A percentile compares a stretch with the other conserved stretches of the same genome.
Evolutionary conservation across 2,797 vertebrate species (phyloP).

Genomic region (Toxotes lorentzi): DNA sequence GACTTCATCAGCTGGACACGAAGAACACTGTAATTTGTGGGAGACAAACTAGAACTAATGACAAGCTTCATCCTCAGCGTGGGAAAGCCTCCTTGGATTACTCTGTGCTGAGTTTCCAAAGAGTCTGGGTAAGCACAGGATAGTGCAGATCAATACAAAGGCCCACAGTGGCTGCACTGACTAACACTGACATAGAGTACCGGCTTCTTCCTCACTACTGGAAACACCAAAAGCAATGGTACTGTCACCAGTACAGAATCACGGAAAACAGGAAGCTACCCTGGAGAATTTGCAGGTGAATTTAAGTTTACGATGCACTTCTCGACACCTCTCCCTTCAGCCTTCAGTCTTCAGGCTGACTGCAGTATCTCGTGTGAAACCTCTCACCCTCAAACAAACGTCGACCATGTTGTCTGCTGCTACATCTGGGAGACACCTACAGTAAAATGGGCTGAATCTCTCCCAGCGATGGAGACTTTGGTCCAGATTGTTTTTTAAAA

Average conservation of each 20-base stretch:
- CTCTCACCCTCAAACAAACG: conserved; percentile 1
- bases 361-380: neutral
- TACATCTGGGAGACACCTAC: conserved; percentile 14
- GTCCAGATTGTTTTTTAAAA: conserved; percentile 11
- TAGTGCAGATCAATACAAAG: conserved; percentile 22
- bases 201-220: conserved; percentile 5
- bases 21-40: conserved; percentile 67
- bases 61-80: conserved; percentile 54
- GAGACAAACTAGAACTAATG: conserved; percentile 55
- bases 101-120: conserved; percentile 46
- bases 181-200: neutral
- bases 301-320: too few species aligned
- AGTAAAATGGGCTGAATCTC: neutral
- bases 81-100: conserved; percentile 68
- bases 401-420: conserved; percentile 27
- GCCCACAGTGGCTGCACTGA: neutral
- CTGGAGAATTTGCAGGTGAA: neutral
- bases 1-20: conserved; percentile 69
- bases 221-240: conserved; percentile 16
- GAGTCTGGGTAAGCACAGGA: conserved; percentile 15
- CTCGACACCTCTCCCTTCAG: neutral
- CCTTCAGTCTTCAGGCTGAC: neutral
- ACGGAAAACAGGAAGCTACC: too few species aligned
- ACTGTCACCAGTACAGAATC: neutral
- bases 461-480: conserved; percentile 19